Evolutionary conservation across 2,797 vertebrate species (phyloP).

Genomic region (Acipenser oxyrinchus): DNA sequence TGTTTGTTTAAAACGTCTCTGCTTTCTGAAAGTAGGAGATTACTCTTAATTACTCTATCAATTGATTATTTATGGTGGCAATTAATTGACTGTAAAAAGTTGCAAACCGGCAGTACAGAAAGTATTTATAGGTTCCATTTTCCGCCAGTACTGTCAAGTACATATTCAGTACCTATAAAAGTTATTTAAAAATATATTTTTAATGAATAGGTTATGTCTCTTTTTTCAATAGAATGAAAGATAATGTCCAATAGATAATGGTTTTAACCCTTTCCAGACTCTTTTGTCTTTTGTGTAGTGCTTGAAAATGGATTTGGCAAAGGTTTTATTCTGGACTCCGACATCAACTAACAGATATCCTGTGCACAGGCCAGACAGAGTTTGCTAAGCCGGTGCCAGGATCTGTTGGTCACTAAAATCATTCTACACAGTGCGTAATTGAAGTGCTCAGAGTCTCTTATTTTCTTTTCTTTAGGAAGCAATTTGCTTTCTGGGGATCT

Average conservation of each 20-base stretch:
- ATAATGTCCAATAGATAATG: not conserved
- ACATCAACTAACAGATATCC: slow-evolving; percentile 10
- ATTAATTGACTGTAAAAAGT: slow-evolving; percentile 33
- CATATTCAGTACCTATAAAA: too few species aligned
- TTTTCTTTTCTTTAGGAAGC: too few species aligned
- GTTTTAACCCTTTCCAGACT: slow-evolving; percentile 38
- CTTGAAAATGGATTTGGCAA: slow-evolving; percentile 45
- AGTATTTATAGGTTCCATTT: slow-evolving; percentile 22
- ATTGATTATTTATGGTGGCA: slow-evolving; percentile 41
- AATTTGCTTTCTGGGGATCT: too few species aligned
- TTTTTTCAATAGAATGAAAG: not conserved
- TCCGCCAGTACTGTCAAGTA: not conserved
- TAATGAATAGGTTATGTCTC: too few species aligned
- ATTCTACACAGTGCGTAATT: not conserved
- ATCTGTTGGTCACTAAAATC: not conserved
- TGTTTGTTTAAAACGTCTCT: slow-evolving; percentile 18
- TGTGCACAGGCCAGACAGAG: slow-evolving; percentile 13
- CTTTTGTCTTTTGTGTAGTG: slow-evolving; percentile 37
- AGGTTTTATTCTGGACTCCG: slow-evolving; percentile 19
- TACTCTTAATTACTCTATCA: slow-evolving; percentile 36
- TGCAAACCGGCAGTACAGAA: slow-evolving; percentile 24
- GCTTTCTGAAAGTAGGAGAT: slow-evolving; percentile 31
- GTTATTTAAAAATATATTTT: too few species aligned
- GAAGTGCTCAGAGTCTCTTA: too few species aligned
- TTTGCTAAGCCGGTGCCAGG: slow-evolving; percentile 5